Evolutionary conservation across 1,140 invertebrate species (phyloP).

Genomic region (Conus betulinus): DNA sequence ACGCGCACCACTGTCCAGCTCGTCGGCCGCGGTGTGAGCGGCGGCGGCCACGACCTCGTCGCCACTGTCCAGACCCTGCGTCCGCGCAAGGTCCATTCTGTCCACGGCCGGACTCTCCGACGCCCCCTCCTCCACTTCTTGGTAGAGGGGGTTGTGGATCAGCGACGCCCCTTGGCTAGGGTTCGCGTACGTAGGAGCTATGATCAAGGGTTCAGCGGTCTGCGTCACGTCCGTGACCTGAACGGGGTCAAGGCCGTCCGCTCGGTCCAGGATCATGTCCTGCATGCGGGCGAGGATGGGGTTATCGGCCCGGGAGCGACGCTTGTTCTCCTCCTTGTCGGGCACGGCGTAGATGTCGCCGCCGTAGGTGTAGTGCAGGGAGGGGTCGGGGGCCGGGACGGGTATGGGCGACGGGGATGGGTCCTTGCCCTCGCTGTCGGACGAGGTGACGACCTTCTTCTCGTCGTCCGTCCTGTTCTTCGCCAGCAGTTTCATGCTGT

Average conservation of each 20-base stretch:
- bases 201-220: not conserved
- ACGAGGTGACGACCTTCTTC: constrained; percentile 28
- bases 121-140: constrained; percentile 3
- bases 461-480: constrained; percentile 51
- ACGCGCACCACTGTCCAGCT: not conserved
- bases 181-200: not conserved
- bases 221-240: not conserved
- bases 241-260: not conserved
- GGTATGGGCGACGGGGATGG: not conserved
- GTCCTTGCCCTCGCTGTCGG: not conserved
- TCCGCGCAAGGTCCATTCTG: no score
- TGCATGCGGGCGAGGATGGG: constrained; percentile 43
- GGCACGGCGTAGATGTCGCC: constrained; percentile 38
- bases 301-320: constrained; percentile 23
- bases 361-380: constrained; percentile 35
- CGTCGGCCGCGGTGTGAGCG: not conserved
- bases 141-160: constrained; percentile 28
- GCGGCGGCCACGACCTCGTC: not conserved
- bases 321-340: constrained; percentile 13
- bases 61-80: not conserved
- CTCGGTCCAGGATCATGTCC: constrained; percentile 35
- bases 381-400: not conserved
- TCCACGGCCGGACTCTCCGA: not conserved
- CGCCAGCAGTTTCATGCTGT: constrained; percentile 47
- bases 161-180: not conserved